phyloP scores from a whole-genome alignment of 2,888 invertebrate genomes.

The Ormyrus pomaceus region DNA sequence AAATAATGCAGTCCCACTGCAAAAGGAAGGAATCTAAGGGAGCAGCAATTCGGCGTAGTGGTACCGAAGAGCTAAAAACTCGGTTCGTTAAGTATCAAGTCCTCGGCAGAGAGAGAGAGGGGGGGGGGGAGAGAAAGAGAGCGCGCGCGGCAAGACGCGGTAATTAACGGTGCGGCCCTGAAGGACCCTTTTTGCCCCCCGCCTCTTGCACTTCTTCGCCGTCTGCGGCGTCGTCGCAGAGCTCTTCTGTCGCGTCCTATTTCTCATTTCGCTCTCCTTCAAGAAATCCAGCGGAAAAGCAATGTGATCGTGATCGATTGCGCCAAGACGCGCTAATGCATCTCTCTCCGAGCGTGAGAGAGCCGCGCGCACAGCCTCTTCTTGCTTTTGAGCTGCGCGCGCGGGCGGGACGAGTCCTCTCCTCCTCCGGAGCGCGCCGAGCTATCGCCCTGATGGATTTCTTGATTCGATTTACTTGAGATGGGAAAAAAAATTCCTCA shows the following conservation, averaged over 20 bases:
- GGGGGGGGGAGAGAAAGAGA: too few species aligned
- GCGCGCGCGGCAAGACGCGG: background rate
- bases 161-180: slow-evolving; percentile 24
- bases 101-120: background rate
- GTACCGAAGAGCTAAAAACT: background rate
- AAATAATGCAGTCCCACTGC: too few species aligned
- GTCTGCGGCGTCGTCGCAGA: background rate
- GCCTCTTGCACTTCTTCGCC: background rate
- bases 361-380: too few species aligned
- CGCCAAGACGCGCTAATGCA: slow-evolving; percentile 3
- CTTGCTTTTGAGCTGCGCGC: too few species aligned
- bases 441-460: too few species aligned
- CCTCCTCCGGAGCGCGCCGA: too few species aligned
- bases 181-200: slow-evolving; percentile 1
- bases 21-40: too few species aligned
- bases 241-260: slow-evolving; percentile 3
- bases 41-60: background rate
- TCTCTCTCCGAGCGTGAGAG: background rate
- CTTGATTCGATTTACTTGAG: too few species aligned
- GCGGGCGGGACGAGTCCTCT: too few species aligned
- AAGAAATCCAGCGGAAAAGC: slow-evolving; percentile 27
- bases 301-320: slow-evolving; percentile 30
- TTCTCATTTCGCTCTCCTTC: slow-evolving; percentile 23
- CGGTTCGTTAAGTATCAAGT: slow-evolving; percentile 18
- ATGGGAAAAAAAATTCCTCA: too few species aligned